Conservation (phyloP, 2,113 vertebrate genomes). For the Pitta sordida region DNA sequence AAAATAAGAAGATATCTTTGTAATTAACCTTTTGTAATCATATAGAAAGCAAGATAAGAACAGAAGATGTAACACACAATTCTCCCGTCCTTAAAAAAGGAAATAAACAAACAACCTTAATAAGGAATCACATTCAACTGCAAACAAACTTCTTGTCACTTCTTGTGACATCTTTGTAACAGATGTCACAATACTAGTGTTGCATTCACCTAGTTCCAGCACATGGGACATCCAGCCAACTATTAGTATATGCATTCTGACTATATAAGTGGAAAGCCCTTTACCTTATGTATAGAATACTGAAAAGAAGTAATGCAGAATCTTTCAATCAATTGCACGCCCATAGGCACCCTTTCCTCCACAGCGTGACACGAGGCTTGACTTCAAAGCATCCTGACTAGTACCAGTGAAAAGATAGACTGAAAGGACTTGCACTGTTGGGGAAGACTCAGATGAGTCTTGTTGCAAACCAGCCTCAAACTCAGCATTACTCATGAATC, state of each 20-base stretch:
- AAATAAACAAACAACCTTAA: neutral
- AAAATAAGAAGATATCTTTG: neutral
- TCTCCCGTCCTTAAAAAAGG: neutral
- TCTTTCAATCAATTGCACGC: rapidly evolving
- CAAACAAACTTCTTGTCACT: neutral
- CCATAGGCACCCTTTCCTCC: neutral
- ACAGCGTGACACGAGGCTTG: neutral
- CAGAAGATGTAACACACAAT: neutral
- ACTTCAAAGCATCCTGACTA: neutral
- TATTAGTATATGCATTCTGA: neutral
- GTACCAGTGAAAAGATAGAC: neutral
- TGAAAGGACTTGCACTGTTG: neutral
- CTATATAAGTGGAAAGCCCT: neutral
- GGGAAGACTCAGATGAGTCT: neutral
- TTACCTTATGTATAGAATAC: neutral
- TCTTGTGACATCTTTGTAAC: too few relatives aligned
- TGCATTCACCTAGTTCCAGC: neutral
- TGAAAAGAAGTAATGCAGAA: neutral
- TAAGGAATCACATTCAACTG: neutral
- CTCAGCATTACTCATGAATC: neutral
- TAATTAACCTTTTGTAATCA: neutral
- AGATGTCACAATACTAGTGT: neutral
- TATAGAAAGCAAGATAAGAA: neutral
- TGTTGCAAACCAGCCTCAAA: neutral
- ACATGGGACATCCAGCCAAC: neutral